Evolutionary conservation across 2,113 vertebrate species (phyloP).

Genomic region (Podilymbus podiceps): DNA sequence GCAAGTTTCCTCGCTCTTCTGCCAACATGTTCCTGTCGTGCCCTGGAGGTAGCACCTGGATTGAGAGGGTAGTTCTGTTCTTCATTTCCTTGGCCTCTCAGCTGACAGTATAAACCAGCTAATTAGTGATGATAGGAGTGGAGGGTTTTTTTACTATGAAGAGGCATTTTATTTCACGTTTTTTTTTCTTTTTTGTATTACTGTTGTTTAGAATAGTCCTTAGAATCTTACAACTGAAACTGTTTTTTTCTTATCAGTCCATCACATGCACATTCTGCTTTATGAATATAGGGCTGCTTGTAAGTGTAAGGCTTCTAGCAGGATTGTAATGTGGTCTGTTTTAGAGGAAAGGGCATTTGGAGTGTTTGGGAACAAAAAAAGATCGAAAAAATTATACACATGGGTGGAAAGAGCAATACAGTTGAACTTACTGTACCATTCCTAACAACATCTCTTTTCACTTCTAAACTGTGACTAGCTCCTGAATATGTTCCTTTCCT

Average conservation of each 20-base stretch:
- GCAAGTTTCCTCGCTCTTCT: constrained; percentile 25
- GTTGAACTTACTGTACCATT: neutral
- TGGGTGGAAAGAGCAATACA: neutral
- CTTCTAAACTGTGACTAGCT: neutral
- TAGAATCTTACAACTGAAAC: neutral
- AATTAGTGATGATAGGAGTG: constrained; percentile 12
- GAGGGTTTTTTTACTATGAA: neutral
- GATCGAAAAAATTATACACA: neutral
- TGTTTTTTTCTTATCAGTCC: neutral
- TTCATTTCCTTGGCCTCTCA: constrained; percentile 9
- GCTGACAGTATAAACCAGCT: constrained; percentile 33
- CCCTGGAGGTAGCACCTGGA: constrained; percentile 70
- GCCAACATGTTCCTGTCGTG: constrained; percentile 55
- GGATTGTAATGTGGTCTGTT: neutral
- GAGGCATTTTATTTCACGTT: neutral
- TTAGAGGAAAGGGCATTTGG: neutral
- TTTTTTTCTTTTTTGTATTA: neutral
- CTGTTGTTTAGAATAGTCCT: neutral
- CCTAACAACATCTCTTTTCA: neutral
- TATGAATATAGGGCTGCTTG: neutral
- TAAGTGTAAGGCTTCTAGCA: neutral
- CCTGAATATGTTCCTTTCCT: neutral
- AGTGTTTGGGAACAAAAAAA: neutral
- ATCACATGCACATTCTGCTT: neutral
- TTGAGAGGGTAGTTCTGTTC: constrained; percentile 28